These are phyloP conservation scores for Lacanobia wlatinum DNA, from an alignment of 2,888 invertebrate species.

Conservation along the genomic window DNA sequence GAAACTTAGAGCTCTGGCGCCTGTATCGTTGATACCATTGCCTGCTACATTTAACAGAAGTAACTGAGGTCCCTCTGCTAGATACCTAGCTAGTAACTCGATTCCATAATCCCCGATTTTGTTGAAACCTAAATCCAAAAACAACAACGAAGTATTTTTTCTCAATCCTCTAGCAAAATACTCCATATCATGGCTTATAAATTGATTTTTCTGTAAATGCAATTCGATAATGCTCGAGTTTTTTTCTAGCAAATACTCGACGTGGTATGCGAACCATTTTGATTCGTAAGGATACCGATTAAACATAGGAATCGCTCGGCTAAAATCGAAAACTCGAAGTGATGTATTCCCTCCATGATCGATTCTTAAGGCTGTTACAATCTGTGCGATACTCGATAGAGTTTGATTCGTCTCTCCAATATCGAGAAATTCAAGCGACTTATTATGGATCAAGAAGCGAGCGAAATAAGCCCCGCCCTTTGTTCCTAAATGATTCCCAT, in stretches of 20 bases:
- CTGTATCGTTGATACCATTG: conserved; percentile 90
- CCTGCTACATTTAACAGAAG: conserved; percentile 89
- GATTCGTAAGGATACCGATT: conserved; percentile 84
- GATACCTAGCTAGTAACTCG: conserved; percentile 88
- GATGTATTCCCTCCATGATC: conserved; percentile 80
- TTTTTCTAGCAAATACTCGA: conserved; percentile 82
- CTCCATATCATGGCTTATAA: conserved; percentile 91
- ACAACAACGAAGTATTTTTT: conserved; percentile 87
- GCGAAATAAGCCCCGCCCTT: conserved; percentile 90
- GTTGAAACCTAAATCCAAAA: conserved; percentile 91
- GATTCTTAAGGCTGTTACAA: conserved; percentile 85
- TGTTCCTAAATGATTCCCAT: conserved; percentile 91
- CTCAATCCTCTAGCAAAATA: conserved; percentile 88
- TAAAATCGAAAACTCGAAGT: conserved; percentile 83
- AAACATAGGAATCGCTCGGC: conserved; percentile 80
- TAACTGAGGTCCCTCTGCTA: conserved; percentile 87
- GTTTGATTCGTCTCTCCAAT: conserved; percentile 91
- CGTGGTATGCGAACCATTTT: conserved; percentile 88
- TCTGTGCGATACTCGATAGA: conserved; percentile 89
- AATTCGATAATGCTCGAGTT: conserved; percentile 88
- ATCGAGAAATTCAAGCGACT: conserved; percentile 87
- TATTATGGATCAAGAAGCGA: conserved; percentile 84
- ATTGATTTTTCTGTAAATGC: conserved; percentile 91
- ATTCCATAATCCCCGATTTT: conserved; percentile 91
- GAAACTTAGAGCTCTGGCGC: conserved; percentile 90